Evolutionary conservation across 2,113 vertebrate species (phyloP), one percentile per base, ranked within the genome.

Genomic region (Eubucco bourcierii): DNA sequence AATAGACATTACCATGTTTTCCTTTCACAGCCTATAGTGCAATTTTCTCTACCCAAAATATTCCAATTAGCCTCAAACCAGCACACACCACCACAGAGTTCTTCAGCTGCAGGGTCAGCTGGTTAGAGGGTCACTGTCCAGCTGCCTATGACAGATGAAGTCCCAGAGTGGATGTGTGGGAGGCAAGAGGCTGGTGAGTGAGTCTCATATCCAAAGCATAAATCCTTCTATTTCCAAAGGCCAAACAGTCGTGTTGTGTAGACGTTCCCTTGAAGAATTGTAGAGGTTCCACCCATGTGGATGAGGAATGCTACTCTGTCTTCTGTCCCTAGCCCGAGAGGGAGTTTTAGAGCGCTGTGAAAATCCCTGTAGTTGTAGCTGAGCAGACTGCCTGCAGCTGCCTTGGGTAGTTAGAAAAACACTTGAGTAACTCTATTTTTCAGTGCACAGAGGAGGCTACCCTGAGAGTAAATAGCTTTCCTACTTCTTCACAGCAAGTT

Each of bases 381-480:
- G 71, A 74, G 28, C 17, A 77, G 82, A 65, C 82, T 92, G 60
- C 81, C 88, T 88, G 64, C 79, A 90, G 87, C 91, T 94, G 72
- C 70, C 58, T 85, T 83, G 87, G 27, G 18, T 52, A 37, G 67
- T 59, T 85, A 73, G 46, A 24, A 73, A 75, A 80, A 77, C 58
- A 15, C 3, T 3, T 72, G 56, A 23, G 14, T 37, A 65, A 66
- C 21, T 58, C 71, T 73, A 24, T 25, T 83, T 72, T 50, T 12
- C 64, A 37, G 60, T 52, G 52, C 11, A 70, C 50, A 70, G 78
- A 34, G n/a, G 5, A 79, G 37, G 24, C 46, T 83, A 29, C 31
- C 27, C 24, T 80, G 60, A 59, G 28, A 73, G 12, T 50, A 79
- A 84, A 80, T 44, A 47, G 44, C 34, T 73, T 75, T 13, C 33